These are phyloP conservation scores for Phyllotreta cruciferae DNA, from an alignment of 2,888 invertebrate species.

Conservation along the genomic window DNA sequence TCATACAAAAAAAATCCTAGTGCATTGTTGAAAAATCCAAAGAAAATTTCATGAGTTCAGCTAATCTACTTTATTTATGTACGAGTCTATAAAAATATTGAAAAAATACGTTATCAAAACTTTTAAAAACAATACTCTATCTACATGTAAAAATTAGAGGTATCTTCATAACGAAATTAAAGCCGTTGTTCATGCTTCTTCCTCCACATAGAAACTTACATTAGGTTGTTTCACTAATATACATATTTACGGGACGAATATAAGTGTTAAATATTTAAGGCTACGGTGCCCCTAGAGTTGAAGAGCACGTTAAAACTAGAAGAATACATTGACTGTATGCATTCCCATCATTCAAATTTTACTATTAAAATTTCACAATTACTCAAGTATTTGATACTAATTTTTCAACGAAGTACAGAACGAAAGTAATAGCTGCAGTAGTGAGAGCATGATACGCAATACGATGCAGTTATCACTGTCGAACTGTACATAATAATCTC, in stretches of 20 bases:
- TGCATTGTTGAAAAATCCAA: constrained; percentile 10
- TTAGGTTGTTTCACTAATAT: constrained; percentile 14
- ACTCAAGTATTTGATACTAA: no score
- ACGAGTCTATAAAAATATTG: constrained; percentile 26
- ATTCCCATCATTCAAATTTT: not conserved
- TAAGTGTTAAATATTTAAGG: constrained; percentile 19
- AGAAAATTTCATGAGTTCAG: constrained; percentile 12
- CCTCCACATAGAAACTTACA: constrained; percentile 26
- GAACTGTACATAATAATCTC: no score
- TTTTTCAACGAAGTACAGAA: no score
- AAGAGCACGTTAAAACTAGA: not conserved
- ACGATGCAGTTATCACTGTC: no score
- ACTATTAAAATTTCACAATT: no score
- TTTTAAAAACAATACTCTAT: constrained; percentile 1
- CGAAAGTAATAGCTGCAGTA: no score
- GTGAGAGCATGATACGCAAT: no score
- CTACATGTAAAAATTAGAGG: constrained; percentile 1
- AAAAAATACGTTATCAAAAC: constrained; percentile 21
- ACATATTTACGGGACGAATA: constrained; percentile 35
- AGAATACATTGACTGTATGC: not conserved
- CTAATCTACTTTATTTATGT: constrained; percentile 18
- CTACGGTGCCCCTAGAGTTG: constrained; percentile 6
- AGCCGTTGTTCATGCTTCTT: constrained; percentile 34
- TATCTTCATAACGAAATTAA: constrained; percentile 17
- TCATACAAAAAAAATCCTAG: not conserved